A percentile compares a stretch with the other conserved stretches of the same genome.
These are phyloP conservation scores for Ganaspis brasiliensis DNA, from an alignment of 2,888 invertebrate species.

Conservation along the genomic window DNA sequence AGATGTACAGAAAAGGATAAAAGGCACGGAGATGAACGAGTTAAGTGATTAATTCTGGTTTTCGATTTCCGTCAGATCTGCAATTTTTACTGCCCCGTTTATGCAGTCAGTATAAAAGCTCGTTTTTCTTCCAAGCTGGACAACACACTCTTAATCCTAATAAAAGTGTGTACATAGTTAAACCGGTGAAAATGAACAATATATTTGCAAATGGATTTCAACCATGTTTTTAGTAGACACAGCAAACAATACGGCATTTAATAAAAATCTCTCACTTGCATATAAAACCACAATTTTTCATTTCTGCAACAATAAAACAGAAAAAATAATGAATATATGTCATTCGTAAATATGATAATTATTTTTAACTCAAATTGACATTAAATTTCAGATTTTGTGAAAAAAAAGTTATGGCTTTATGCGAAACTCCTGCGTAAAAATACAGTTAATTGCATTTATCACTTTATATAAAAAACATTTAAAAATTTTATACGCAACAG, in stretches of 20 bases:
- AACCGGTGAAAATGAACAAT: not conserved
- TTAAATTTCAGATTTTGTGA: no score
- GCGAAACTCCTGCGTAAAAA: no score
- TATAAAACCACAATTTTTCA: no score
- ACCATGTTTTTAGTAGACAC: not conserved
- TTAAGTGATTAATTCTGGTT: constrained; percentile 12
- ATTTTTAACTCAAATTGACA: no score
- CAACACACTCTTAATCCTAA: not conserved
- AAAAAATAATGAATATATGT: no score
- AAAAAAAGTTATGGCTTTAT: no score
- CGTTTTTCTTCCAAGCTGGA: not conserved
- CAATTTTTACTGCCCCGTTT: constrained; percentile 7
- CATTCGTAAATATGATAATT: no score
- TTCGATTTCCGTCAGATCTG: constrained; percentile 10
- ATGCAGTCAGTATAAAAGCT: not conserved
- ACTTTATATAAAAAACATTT: no score
- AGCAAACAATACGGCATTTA: no score
- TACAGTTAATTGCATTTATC: no score
- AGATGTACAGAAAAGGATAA: constrained; percentile 10
- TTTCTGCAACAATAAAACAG: no score
- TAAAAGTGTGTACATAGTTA: not conserved
- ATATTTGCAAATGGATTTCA: not conserved
- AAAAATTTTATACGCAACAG: no score
- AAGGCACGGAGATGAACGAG: constrained; percentile 7
- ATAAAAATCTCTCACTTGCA: not conserved